Conservation (phyloP, 2,888 invertebrate species). For the Phrixothrix hirtus region DNA sequence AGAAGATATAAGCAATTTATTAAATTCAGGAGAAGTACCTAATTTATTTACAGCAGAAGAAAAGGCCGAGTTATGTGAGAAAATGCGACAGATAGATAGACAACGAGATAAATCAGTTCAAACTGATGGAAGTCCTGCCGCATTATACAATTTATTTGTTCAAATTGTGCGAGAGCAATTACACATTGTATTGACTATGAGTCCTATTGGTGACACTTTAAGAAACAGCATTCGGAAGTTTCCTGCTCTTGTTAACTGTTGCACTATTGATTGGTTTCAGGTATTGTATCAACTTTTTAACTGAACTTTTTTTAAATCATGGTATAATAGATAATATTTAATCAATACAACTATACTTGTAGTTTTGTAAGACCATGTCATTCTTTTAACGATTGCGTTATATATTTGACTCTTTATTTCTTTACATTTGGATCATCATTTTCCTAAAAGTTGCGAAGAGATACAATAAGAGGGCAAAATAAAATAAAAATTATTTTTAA, state of each 20-base stretch:
- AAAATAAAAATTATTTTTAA: too few species aligned
- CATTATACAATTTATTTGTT: constrained; percentile 89
- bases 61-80: constrained; percentile 87
- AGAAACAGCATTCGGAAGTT: constrained; percentile 84
- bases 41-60: constrained; percentile 86
- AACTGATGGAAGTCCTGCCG: constrained; percentile 90
- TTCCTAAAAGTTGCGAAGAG: too few species aligned
- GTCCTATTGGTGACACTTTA: constrained; percentile 85
- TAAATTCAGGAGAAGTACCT: constrained; percentile 93
- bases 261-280: constrained; percentile 96
- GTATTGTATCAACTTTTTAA: too few species aligned
- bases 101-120: constrained; percentile 83
- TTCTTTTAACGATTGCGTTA: too few species aligned
- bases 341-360: too few species aligned
- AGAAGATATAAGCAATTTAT: constrained; percentile 89
- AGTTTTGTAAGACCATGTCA: too few species aligned
- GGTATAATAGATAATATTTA: too few species aligned
- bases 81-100: constrained; percentile 88
- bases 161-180: constrained; percentile 86
- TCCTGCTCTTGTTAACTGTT: constrained; percentile 91
- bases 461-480: too few species aligned
- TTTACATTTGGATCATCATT: too few species aligned
- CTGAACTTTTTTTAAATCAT: too few species aligned
- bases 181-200: constrained; percentile 88
- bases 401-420: too few species aligned